Percentiles rank a stretch among this genome's conserved stretches.
phyloP scores from a whole-genome alignment of 2,113 vertebrate genomes.

The Nesoenas mayeri region DNA sequence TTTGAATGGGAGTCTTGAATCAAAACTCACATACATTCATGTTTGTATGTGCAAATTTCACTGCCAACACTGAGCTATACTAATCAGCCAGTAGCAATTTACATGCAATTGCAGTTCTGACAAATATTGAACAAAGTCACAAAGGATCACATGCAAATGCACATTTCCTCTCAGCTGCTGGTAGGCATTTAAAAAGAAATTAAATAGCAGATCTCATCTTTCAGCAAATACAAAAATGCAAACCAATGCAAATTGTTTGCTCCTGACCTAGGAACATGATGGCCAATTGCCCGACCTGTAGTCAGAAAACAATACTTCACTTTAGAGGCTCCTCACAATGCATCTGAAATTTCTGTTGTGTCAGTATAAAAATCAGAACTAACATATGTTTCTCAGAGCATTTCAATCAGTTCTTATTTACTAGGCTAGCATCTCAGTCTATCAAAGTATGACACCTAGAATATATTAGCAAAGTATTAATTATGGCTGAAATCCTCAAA shows the following conservation, averaged over 20 bases:
- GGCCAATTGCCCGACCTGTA: not conserved
- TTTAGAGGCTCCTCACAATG: not conserved
- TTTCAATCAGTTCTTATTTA: not conserved
- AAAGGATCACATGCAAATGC: not conserved
- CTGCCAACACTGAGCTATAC: not conserved
- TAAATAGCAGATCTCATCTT: not conserved
- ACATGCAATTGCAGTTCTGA: not conserved
- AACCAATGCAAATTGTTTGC: not conserved
- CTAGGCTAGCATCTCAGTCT: not conserved
- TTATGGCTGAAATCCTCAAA: not conserved
- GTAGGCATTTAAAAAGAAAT: not conserved
- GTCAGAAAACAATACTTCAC: not conserved
- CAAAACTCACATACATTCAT: not conserved
- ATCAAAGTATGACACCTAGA: not conserved
- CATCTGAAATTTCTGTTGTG: not conserved
- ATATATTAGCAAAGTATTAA: constrained; percentile 15
- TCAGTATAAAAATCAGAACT: not conserved
- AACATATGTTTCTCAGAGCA: not conserved
- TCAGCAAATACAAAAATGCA: not conserved
- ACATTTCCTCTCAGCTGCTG: not conserved
- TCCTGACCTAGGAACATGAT: not conserved
- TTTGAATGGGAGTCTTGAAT: not conserved
- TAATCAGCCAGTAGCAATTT: not conserved
- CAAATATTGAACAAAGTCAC: not conserved
- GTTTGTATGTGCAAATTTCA: not conserved